Conservation (phyloP, 2,113 vertebrate species). For the Fregetta grallaria region DNA sequence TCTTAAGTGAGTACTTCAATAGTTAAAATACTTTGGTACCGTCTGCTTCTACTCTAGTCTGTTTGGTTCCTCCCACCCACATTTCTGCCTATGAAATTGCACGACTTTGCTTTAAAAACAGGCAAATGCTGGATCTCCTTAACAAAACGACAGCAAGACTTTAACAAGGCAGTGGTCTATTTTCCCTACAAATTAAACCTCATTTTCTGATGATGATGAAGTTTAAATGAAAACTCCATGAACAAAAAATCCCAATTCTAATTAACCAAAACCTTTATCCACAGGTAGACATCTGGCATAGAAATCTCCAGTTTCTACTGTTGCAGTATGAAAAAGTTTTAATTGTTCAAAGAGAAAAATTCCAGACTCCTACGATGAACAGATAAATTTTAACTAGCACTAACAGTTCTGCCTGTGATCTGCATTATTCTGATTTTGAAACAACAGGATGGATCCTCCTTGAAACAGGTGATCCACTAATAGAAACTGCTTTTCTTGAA, state of each 20-base stretch:
- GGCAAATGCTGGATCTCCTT: neutral
- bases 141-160: neutral
- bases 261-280: conserved; percentile 13
- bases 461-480: neutral
- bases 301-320: neutral
- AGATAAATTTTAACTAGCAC: neutral
- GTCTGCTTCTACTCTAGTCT: neutral
- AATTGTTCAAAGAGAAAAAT: neutral
- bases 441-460: neutral
- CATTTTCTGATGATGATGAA: conserved; percentile 3
- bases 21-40: neutral
- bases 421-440: neutral
- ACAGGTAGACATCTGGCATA: neutral
- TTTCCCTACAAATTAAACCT: conserved; percentile 1
- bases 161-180: neutral
- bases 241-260: neutral
- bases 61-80: neutral
- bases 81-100: neutral
- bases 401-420: neutral
- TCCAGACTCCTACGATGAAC: neutral
- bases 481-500: neutral
- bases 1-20: neutral
- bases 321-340: neutral
- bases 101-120: neutral
- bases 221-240: neutral